Percentiles rank a stretch among this genome's conserved stretches.
phyloP scores from a whole-genome alignment of 1,140 invertebrate species.

The Kradibia gibbosae region DNA sequence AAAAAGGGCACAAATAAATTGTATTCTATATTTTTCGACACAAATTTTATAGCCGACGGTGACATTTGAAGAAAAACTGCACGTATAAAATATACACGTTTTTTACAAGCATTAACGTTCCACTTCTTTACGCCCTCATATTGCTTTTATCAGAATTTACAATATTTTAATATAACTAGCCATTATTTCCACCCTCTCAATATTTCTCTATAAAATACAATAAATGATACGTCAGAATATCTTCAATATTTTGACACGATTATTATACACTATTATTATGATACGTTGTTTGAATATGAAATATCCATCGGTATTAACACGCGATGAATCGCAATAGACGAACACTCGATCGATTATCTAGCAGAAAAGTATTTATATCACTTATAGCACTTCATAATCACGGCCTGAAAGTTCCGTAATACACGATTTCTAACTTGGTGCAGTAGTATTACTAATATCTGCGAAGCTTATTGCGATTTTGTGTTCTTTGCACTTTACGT shows the following conservation, averaged over 20 bases:
- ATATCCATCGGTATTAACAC: neutral
- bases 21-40: neutral
- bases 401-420: slow-evolving; percentile 6
- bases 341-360: neutral
- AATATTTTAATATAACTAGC: neutral
- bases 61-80: neutral
- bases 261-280: neutral
- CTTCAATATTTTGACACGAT: neutral
- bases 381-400: neutral
- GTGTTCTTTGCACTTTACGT: neutral
- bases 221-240: slow-evolving; percentile 21
- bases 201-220: neutral
- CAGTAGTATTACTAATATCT: neutral
- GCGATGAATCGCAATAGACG: neutral
- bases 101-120: too few species aligned
- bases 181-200: neutral
- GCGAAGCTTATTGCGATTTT: slow-evolving; percentile 12
- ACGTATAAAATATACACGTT: neutral
- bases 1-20: neutral
- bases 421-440: neutral
- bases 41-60: neutral
- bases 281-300: neutral
- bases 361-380: neutral
- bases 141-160: neutral
- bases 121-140: too few species aligned